phyloP scores from a whole-genome alignment of 2,888 invertebrate species.

The Zaprionus lineosus region DNA sequence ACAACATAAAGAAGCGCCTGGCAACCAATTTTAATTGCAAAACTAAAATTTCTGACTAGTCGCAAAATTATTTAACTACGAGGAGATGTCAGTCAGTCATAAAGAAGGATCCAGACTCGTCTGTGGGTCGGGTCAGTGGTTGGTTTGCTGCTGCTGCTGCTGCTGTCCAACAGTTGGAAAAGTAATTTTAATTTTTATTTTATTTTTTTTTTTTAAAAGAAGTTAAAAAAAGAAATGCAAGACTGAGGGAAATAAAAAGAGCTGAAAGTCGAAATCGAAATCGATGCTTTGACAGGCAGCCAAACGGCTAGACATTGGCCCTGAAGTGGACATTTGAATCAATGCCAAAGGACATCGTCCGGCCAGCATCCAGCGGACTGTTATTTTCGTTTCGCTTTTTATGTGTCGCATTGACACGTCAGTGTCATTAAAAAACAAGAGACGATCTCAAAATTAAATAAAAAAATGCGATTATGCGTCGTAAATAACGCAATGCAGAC shows the following conservation, averaged over 20 bases:
- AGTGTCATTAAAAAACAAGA: slow-evolving; percentile 62
- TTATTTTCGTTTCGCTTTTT: slow-evolving; percentile 19
- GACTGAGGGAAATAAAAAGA: slow-evolving; percentile 5
- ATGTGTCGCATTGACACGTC: slow-evolving; percentile 71
- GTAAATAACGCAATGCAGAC: slow-evolving; percentile 66
- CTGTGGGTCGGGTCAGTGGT: neutral
- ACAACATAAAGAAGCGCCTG: slow-evolving; percentile 16
- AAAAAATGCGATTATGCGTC: slow-evolving; percentile 72
- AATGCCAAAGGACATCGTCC: slow-evolving; percentile 61
- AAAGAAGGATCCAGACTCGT: slow-evolving; percentile 33
- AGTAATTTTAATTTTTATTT: slow-evolving; percentile 70
- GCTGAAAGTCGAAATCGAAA: slow-evolving; percentile 34
- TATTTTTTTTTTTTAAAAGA: too few relatives aligned
- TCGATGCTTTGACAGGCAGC: slow-evolving; percentile 68
- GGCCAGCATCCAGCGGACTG: neutral
- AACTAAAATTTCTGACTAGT: slow-evolving; percentile 41
- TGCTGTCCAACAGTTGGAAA: slow-evolving; percentile 55
- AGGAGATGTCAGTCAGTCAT: slow-evolving; percentile 70
- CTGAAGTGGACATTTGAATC: slow-evolving; percentile 69
- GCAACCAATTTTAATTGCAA: slow-evolving; percentile 62
- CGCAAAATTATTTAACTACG: too few relatives aligned
- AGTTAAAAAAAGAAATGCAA: slow-evolving; percentile 4
- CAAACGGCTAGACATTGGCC: slow-evolving; percentile 66
- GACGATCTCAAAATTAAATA: slow-evolving; percentile 66
- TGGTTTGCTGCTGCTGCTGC: too few relatives aligned